A percentile compares a stretch with the other conserved stretches of the same genome.
These are phyloP conservation scores for Hoplostethus atlanticus DNA, from an alignment of 2,797 vertebrate species.

Conservation along the genomic window DNA sequence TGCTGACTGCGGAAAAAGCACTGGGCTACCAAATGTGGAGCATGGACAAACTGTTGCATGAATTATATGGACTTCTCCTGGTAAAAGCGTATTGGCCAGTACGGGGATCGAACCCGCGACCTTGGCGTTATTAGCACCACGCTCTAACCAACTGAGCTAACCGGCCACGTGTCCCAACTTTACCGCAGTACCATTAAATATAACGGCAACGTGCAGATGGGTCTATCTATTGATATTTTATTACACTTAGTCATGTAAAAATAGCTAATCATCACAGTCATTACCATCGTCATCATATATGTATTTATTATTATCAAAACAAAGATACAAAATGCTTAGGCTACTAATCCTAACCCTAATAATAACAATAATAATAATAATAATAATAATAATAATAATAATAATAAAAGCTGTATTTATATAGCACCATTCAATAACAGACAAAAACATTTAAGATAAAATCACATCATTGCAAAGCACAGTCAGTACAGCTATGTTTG, in stretches of 20 bases:
- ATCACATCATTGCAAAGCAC: background rate
- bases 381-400: no score
- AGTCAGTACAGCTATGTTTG: background rate
- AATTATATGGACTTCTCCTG: no score
- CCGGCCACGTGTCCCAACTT: constrained; percentile 21
- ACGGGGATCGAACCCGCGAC: constrained; percentile 83
- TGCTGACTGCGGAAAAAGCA: no score
- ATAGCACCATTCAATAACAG: background rate
- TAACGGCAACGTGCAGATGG: no score
- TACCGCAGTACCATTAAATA: no score
- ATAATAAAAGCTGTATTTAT: no score
- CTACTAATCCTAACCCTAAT: background rate
- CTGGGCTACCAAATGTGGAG: no score
- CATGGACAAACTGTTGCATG: no score
- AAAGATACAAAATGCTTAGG: constrained; percentile 21
- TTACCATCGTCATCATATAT: constrained; percentile 1
- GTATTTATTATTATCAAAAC: constrained; percentile 55
- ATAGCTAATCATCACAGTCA: no score
- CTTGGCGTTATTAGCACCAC: constrained; percentile 85
- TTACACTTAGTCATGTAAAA: no score
- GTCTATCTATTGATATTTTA: no score
- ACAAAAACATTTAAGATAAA: constrained; percentile 4
- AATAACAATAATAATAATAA: no score
- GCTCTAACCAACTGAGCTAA: constrained; percentile 81
- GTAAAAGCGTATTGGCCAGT: constrained; percentile 53